Base-by-base conservation (phyloP, 2,113 vertebrate species). In the Burhinus oedicnemus region DNA sequence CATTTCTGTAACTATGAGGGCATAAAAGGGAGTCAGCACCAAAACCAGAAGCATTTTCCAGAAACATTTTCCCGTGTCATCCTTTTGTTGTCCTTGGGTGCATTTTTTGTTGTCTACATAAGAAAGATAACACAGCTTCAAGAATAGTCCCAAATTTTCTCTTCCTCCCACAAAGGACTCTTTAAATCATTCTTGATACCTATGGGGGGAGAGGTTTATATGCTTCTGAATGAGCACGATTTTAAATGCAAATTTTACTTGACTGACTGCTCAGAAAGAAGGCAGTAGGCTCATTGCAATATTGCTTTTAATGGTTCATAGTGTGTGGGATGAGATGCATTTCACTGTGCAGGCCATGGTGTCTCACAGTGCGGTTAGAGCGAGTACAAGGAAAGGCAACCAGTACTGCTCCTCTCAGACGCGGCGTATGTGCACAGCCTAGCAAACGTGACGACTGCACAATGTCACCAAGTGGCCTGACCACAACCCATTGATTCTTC, bases 391-490 rank as follows among this genome's bases (percentile, higher is more conserved):
- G 15, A 42, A 64, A 71, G 20, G 49, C 64, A 80, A n/a, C 11
- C 36, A 20, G 42, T 2, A 0, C 45, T 51, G 26, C 60, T 81
- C 10, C 51, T 68, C 57, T 58, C 61, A 70, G n/a, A 55, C 0
- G 0, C 0, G 2, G 5, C 6, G 38, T 36, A 13, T 25, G 47
- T 22, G 30, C 55, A 47, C n/a, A 81, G 49, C 17, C 1, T 2
- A 29, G 51, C 71, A 89, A 68, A 57, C 0, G 0, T 2, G 27
- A 6, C 4, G 36, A 9, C 42, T 27, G 20, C 40, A 22, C 4
- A 0, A 2, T 4, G 8, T 8, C 2, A 0, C 32, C 64, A 36
- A 20, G 34, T 11, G 36, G 25, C n/a, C 51, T 36, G 38, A 40
- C 42, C 47, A 52, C 34, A 95, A 11, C 9, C n/a, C 72, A 8